Evolutionary conservation across 2,113 vertebrate species (phyloP).

Genomic region (Atractosteus spatula): DNA sequence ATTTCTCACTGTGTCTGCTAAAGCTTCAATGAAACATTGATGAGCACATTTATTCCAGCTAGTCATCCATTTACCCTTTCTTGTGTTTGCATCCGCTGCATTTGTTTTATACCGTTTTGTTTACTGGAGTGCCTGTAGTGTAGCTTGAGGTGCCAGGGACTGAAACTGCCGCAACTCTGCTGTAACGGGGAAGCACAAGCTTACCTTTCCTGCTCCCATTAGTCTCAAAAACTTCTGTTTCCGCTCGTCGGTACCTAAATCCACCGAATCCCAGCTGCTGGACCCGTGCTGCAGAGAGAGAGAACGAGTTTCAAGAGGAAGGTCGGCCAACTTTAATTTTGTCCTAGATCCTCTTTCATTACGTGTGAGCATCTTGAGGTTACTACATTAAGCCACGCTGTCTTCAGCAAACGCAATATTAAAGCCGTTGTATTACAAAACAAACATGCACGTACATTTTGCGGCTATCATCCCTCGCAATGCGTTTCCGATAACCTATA

Average conservation of each 20-base stretch:
- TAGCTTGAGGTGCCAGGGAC: not conserved
- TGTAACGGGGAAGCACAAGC: constrained; percentile 13
- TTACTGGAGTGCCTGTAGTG: not conserved
- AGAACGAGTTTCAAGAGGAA: not conserved
- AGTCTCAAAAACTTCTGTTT: constrained; percentile 77
- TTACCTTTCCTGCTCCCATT: constrained; percentile 76
- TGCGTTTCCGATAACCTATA: not conserved
- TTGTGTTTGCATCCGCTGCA: not conserved
- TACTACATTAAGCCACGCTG: not conserved
- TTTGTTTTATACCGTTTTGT: not conserved
- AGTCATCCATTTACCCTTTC: constrained; percentile 15
- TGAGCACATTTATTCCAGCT: constrained; percentile 30
- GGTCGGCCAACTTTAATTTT: not conserved
- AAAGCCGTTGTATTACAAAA: too few species aligned
- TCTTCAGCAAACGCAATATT: not conserved
- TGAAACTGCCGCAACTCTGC: not conserved
- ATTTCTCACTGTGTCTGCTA: constrained; percentile 30
- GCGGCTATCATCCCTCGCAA: not conserved
- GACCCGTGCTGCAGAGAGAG: constrained; percentile 63
- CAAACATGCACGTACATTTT: too few species aligned
- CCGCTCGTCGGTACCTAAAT: constrained; percentile 74
- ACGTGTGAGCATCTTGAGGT: not conserved
- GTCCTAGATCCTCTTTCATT: not conserved
- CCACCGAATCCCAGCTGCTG: constrained; percentile 82
- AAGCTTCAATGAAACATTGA: constrained; percentile 33